Evolutionary conservation across 2,797 vertebrate genomes (phyloP), one percentile per base, ranked within the genome.

Genomic region (Eulemur rubriventer): DNA sequence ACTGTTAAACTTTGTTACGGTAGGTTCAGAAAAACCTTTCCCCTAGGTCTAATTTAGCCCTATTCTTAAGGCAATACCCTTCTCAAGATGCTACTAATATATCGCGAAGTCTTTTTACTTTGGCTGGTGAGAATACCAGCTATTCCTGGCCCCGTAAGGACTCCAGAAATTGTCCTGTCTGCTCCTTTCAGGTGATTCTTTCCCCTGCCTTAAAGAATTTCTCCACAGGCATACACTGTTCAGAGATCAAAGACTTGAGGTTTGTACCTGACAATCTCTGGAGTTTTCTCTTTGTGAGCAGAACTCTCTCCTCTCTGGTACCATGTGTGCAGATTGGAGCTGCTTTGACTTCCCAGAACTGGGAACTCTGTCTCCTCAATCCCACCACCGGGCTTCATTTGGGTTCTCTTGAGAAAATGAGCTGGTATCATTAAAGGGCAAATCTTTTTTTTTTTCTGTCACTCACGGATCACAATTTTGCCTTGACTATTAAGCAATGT

Each of bases 361-460:
- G 50, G 7, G 81, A 73, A 22, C 24, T 52, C 18, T n/a, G 22
- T 50, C 50, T 76, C n/a, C 43, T 87, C 65, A 43, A 1, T 26
- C 63, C 50, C 17, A 6, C 2, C 7, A 18, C 22, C 13, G 26
- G 83, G 35, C n/a, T 76, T 46, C 55, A 0, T 5, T 2, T 17
- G 61, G n/a, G n/a, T 28, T 48, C 48, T 92, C 76, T 81, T 33
- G 24, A 61, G 63, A 65, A 30, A n/a, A n/a, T 6, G 43, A 75
- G 18, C 16, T 48, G 33, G 4, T 24, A 7, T 41, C 70, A 41
- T 5, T 0, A 0, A 0, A 33, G 14, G 33, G 7, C 24, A 14
- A 7, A 14, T 50, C 33, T 67, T 48, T 30, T n/a, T 17, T 59
- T 14, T 52, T 89, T 28, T 33, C 35, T n/a, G 38, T 73, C 41